These are phyloP conservation scores for Heliangelus exortis DNA, from an alignment of 2,797 vertebrate genomes.

Conservation along the genomic window DNA sequence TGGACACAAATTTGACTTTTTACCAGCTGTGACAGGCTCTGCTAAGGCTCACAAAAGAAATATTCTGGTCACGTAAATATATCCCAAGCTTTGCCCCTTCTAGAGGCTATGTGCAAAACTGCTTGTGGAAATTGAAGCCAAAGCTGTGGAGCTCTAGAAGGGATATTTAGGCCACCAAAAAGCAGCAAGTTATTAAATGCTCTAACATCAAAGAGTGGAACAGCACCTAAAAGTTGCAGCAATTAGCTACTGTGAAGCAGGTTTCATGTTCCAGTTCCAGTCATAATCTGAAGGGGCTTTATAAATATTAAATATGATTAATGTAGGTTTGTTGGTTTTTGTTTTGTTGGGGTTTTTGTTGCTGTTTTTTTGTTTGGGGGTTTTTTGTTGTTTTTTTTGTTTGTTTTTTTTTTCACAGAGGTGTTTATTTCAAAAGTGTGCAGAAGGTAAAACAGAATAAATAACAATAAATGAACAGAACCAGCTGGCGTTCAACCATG, in stretches of 20 bases:
- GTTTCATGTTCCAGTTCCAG: conserved; percentile 36
- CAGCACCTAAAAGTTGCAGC: conserved; percentile 18
- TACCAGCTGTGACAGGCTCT: neutral
- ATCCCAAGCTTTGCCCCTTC: neutral
- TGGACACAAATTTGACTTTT: neutral
- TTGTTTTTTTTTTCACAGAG: neutral
- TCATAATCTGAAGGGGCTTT: neutral
- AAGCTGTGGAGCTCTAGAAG: neutral
- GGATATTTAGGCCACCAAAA: conserved; percentile 11
- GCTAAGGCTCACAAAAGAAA: neutral
- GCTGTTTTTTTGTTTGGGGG: neutral
- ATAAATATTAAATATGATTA: conserved; percentile 55
- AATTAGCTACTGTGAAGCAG: conserved; percentile 23
- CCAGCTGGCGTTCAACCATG: conserved; percentile 37
- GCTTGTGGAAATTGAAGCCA: neutral
- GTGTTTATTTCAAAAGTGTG: conserved; percentile 15
- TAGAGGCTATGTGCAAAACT: neutral
- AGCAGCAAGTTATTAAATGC: neutral
- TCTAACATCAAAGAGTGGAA: neutral
- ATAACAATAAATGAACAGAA: conserved; percentile 50
- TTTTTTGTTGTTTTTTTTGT: neutral
- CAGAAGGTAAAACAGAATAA: conserved; percentile 41
- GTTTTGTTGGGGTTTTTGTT: no score
- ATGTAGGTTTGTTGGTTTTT: neutral
- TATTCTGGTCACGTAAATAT: neutral